Evolutionary conservation across 2,113 vertebrate species (phyloP), one percentile per base, ranked within the genome.

Genomic region (Tupaia tana): DNA sequence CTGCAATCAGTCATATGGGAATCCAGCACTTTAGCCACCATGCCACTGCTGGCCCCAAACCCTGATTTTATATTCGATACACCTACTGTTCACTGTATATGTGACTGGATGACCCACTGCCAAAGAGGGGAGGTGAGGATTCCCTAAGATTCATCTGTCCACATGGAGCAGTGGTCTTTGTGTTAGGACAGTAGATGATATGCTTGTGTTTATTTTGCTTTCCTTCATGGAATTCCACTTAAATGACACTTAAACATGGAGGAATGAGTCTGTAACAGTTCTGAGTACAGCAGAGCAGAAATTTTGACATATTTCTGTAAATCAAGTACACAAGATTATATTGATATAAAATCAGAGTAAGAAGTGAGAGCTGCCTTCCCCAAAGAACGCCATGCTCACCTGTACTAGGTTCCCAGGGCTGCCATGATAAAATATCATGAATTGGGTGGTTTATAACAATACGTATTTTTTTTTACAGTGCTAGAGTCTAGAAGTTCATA

Each of bases 201-300:
- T 3, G 18, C 12, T 25, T 4, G 2, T 6, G 3, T 59, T 91
- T 16, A 6, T n/a, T 63, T 88, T 54, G 18, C 2, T 73, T 29
- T 73, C 73, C 66, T 27, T 96, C 67, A 54, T 54, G 56, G 80
- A 84, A 84, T 69, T 78, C 88, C 54, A 85, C 52, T 88, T 80
- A 86, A 93, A 67, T 71, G 74, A 82, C 34, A 64, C 56, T 73
- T 92, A 56, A 78, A 89, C 63, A 88, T 86, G 52, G 24, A 13
- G 7, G 43, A 73, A 19, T 27, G 31, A 92, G 15, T 61, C 52
- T 12, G 1, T 63, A 78, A 63, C 7, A 58, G 81, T 58, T 12
- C 22, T 75, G 52, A 87, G 66, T 43, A 52, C 24, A 16, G 43
- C 14, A 5, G 59, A 31, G 52, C 52, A 89, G 81, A 71, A 9